Percentiles rank a stretch among this genome's conserved stretches.
Conservation (phyloP, 1,140 invertebrate genomes). For the Orius laevigatus region DNA sequence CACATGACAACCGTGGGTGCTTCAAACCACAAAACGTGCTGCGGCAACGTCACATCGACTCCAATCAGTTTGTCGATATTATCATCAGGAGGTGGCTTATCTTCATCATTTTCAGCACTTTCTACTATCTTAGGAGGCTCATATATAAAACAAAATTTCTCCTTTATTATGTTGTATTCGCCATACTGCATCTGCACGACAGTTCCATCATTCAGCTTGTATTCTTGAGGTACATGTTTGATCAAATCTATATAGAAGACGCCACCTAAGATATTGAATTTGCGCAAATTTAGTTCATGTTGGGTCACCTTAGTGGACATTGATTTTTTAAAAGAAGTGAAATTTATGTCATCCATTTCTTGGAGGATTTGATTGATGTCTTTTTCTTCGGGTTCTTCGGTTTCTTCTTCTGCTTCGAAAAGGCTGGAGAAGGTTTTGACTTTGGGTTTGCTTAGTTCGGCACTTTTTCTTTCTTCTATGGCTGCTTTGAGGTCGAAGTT, state of each 20-base stretch:
- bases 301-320: conserved; percentile 26
- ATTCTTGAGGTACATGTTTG: conserved; percentile 45
- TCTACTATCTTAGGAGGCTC: conserved; percentile 15
- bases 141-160: conserved; percentile 17
- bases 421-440: neutral
- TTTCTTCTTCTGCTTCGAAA: conserved; percentile 18
- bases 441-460: conserved; percentile 17
- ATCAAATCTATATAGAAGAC: conserved; percentile 44
- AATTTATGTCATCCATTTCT: conserved; percentile 6
- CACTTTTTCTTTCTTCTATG: conserved; percentile 18
- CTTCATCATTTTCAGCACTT: conserved; percentile 16
- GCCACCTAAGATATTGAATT: conserved; percentile 44
- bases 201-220: conserved; percentile 22
- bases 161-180: conserved; percentile 4
- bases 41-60: conserved; percentile 39
- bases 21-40: conserved; percentile 65
- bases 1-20: conserved; percentile 63
- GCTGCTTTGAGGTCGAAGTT: neutral
- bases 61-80: conserved; percentile 14
- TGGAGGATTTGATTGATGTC: conserved; percentile 8
- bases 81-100: conserved; percentile 10
- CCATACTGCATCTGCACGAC: conserved; percentile 14
- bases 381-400: conserved; percentile 20
- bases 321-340: too few species aligned
- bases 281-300: conserved; percentile 47